A percentile compares a stretch with the other conserved stretches of the same genome.
phyloP scores from a whole-genome alignment of 1,140 invertebrate genomes.

The Drosophila carrolli region DNA sequence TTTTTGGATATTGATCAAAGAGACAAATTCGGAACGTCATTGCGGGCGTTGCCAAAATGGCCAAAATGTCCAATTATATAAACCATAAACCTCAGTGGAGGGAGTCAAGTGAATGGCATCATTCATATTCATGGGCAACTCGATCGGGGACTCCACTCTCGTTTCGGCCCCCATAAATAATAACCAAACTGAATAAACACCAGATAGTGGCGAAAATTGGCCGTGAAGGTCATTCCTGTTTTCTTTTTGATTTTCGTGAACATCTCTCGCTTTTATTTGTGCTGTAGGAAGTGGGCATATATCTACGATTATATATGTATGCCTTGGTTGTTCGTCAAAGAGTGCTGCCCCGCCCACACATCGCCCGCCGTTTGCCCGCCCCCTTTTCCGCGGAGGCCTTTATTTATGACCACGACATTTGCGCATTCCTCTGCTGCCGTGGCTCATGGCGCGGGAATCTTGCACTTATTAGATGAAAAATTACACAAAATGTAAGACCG shows the following conservation, averaged over 20 bases:
- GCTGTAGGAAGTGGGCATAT: slow-evolving; percentile 22
- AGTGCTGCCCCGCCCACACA: slow-evolving; percentile 1
- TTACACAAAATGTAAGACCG: slow-evolving; percentile 65
- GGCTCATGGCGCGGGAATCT: slow-evolving; percentile 47
- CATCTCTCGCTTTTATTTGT: slow-evolving; percentile 3
- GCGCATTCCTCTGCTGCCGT: slow-evolving; percentile 57
- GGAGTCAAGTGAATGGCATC: slow-evolving; percentile 7
- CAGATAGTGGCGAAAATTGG: slow-evolving; percentile 48
- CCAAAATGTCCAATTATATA: slow-evolving; percentile 40
- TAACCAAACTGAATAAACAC: slow-evolving; percentile 31
- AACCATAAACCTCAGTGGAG: slow-evolving; percentile 21
- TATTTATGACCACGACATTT: slow-evolving; percentile 80
- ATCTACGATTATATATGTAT: neutral
- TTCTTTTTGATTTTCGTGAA: slow-evolving; percentile 33
- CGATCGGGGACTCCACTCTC: slow-evolving; percentile 23
- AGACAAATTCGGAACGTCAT: slow-evolving; percentile 62
- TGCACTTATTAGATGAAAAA: slow-evolving; percentile 69
- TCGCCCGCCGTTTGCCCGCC: neutral
- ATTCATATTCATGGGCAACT: slow-evolving; percentile 34
- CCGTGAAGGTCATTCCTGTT: slow-evolving; percentile 61
- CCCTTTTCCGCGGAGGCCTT: slow-evolving; percentile 19
- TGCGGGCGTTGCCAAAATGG: slow-evolving; percentile 35
- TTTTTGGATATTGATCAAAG: slow-evolving; percentile 77
- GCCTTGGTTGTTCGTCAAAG: slow-evolving; percentile 26
- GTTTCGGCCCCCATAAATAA: slow-evolving; percentile 22